These are phyloP conservation scores for Linurgus olivaceus DNA, from an alignment of 2,797 vertebrate species.

Conservation along the genomic window DNA sequence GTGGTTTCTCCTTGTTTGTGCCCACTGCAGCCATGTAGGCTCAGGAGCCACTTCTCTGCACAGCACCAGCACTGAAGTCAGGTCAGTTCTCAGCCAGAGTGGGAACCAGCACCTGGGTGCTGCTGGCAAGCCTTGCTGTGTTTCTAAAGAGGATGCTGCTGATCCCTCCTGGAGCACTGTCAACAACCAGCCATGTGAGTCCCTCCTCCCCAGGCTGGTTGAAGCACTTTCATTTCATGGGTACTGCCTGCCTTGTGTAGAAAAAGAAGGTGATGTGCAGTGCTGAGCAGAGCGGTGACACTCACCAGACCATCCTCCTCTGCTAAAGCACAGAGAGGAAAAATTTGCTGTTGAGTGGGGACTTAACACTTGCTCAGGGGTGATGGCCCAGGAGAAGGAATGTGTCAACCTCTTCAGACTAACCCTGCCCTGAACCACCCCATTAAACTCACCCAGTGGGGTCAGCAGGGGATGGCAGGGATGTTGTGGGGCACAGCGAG, in stretches of 20 bases:
- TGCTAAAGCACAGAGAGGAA: background rate
- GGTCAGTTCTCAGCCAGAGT: background rate
- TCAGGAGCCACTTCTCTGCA: background rate
- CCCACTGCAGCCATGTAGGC: fast-evolving
- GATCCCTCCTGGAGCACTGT: background rate
- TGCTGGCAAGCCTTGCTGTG: background rate
- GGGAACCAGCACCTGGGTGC: background rate
- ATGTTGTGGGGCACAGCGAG: fast-evolving
- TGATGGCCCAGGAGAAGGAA: background rate
- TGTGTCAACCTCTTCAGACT: background rate
- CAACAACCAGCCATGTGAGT: background rate
- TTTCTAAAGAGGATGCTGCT: background rate
- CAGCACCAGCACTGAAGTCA: background rate
- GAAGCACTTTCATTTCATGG: background rate
- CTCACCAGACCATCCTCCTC: fast-evolving
- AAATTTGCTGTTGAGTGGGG: background rate
- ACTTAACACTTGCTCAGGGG: background rate
- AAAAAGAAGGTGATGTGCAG: background rate
- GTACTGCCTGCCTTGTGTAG: background rate
- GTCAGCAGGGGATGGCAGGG: background rate
- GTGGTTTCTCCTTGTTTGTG: background rate
- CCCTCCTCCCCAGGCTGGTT: background rate
- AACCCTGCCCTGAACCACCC: background rate
- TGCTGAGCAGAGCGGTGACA: background rate
- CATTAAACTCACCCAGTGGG: fast-evolving